phyloP scores from a whole-genome alignment of 2,797 vertebrate genomes.

The Chloroceryle inda region DNA sequence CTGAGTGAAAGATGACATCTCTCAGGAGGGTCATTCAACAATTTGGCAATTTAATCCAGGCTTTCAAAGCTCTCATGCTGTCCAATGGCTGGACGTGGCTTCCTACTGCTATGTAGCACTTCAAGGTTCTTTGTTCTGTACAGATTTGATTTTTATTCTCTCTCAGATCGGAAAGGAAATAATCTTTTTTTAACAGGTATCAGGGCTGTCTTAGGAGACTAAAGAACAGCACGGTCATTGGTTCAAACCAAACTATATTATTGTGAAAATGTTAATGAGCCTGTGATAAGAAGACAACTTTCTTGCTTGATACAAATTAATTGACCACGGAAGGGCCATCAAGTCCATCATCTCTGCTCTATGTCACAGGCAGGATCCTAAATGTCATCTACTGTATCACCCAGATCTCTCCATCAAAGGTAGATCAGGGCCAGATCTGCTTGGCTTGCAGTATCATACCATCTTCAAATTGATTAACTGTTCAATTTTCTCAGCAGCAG shows the following conservation, averaged over 20 bases:
- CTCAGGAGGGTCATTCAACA: not conserved
- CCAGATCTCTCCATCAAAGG: not conserved
- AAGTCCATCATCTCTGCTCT: not conserved
- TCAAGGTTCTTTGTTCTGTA: constrained; percentile 29
- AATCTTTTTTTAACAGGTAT: not conserved
- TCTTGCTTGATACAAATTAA: not conserved
- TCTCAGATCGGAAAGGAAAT: not conserved
- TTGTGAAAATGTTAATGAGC: not conserved
- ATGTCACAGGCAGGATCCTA: not conserved
- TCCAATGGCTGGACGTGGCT: constrained; percentile 17
- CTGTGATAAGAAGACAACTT: not conserved
- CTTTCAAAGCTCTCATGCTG: constrained; percentile 15
- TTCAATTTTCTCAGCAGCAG: constrained; percentile 26
- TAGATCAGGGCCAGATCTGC: not conserved
- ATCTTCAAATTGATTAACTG: constrained; percentile 32
- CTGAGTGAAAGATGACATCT: constrained; percentile 32
- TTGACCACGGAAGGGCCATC: not conserved
- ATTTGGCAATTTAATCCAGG: constrained; percentile 20
- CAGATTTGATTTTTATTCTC: constrained; percentile 34
- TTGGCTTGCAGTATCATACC: not conserved
- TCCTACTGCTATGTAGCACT: not conserved
- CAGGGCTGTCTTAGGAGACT: not conserved
- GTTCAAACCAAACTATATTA: not conserved
- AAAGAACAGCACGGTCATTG: not conserved
- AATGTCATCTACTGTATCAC: not conserved